phyloP scores from a whole-genome alignment of 2,888 invertebrate genomes.

The Volucella inanis region DNA sequence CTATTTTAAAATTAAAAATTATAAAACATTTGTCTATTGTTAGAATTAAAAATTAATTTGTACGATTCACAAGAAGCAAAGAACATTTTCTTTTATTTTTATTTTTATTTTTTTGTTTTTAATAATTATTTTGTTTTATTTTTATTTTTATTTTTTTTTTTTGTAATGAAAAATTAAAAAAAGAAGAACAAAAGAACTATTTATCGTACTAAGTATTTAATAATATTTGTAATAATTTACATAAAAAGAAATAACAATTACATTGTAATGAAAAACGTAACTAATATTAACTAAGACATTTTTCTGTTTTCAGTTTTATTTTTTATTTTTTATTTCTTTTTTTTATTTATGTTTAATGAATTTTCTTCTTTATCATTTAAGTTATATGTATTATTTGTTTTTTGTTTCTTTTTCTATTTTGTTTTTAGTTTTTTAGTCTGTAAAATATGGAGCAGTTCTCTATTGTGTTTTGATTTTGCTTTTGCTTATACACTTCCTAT shows the following conservation, averaged over 20 bases:
- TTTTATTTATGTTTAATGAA: conserved; percentile 13
- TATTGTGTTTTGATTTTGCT: conserved; percentile 13
- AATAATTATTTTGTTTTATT: neutral
- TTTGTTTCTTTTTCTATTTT: conserved; percentile 3
- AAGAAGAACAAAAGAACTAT: conserved; percentile 45
- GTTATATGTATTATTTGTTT: conserved; percentile 7
- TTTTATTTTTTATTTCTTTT: conserved; percentile 40
- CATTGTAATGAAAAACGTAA: conserved; percentile 73
- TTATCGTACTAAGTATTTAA: conserved; percentile 68
- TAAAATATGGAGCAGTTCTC: conserved; percentile 16
- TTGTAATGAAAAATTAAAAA: conserved; percentile 4
- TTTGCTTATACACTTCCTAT: neutral
- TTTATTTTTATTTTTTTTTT: conserved; percentile 10
- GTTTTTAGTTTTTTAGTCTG: conserved; percentile 22
- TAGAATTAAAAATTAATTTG: conserved; percentile 75
- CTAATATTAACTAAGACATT: conserved; percentile 71
- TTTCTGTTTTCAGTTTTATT: conserved; percentile 23
- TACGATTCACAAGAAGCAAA: conserved; percentile 70
- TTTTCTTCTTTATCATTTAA: conserved; percentile 17
- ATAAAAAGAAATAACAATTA: conserved; percentile 75
- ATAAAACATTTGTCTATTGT: conserved; percentile 73
- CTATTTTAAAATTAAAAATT: conserved; percentile 49
- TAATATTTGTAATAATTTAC: conserved; percentile 73
- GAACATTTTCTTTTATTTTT: conserved; percentile 42
- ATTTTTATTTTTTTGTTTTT: conserved; percentile 15